phyloP scores from a whole-genome alignment of 2,113 vertebrate genomes.

The Pycnonotus jocosus region DNA sequence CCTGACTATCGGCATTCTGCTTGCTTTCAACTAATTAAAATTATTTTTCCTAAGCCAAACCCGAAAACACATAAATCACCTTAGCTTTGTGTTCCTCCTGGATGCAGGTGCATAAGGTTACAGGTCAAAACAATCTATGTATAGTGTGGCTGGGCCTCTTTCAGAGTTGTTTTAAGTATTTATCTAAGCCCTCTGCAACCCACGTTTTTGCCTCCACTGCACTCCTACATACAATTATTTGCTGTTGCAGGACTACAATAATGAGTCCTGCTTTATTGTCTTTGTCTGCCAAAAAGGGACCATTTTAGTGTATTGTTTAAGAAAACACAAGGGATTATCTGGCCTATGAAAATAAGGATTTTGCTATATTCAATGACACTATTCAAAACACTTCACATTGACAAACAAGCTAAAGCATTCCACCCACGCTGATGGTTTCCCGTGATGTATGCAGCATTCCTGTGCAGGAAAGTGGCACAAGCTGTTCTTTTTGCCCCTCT shows the following conservation, averaged over 20 bases:
- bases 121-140: background rate
- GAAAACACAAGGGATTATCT: constrained; percentile 12
- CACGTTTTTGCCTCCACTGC: background rate
- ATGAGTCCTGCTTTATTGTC: background rate
- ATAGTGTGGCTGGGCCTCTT: background rate
- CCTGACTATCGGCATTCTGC: background rate
- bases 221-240: background rate
- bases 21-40: background rate
- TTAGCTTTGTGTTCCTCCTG: background rate
- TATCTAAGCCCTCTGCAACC: background rate
- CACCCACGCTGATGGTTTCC: constrained; percentile 6
- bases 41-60: background rate
- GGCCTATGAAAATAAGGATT: constrained; percentile 22
- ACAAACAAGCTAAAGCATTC: constrained; percentile 48
- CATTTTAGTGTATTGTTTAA: constrained; percentile 14
- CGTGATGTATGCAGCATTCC: background rate
- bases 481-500: constrained; percentile 22
- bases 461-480: constrained; percentile 27
- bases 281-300: constrained; percentile 5
- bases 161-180: background rate
- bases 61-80: background rate
- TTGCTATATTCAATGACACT: constrained; percentile 11
- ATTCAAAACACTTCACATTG: constrained; percentile 19
- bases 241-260: background rate
- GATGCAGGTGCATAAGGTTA: background rate